Percentiles rank a stretch among this genome's conserved stretches.
phyloP scores from a whole-genome alignment of 92 coral and sea anemone genomes.

The Palythoa heliodiscus region DNA sequence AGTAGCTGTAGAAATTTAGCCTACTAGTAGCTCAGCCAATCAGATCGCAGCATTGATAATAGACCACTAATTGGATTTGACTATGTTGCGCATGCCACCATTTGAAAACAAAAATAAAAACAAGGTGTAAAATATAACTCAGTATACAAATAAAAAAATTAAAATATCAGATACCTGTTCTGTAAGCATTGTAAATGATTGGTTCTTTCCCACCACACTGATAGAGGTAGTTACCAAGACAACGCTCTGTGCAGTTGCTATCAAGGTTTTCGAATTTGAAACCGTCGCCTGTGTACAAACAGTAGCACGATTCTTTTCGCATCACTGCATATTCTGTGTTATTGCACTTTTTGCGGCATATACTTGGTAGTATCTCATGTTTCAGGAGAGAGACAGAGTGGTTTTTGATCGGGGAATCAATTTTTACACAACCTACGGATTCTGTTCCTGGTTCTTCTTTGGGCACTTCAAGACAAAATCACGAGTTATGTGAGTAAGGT shows the following conservation, averaged over 20 bases:
- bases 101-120: too few relatives aligned
- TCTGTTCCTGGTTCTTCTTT: not conserved
- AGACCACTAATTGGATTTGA: too few relatives aligned
- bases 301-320: not conserved
- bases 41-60: too few relatives aligned
- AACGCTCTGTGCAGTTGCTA: not conserved
- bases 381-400: not conserved
- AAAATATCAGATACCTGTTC: not conserved
- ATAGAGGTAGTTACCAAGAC: conserved; percentile 14
- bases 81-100: too few relatives aligned
- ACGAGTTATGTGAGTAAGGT: not conserved
- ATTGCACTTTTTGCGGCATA: not conserved
- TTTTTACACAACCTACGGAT: not conserved
- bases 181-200: not conserved
- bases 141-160: not conserved
- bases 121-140: too few relatives aligned
- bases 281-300: not conserved
- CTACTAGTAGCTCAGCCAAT: too few relatives aligned
- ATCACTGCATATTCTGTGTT: conserved; percentile 4
- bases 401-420: not conserved
- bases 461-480: not conserved
- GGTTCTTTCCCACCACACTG: conserved; percentile 8
- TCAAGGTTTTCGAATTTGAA: not conserved
- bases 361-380: conserved; percentile 8
- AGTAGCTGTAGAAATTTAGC: too few relatives aligned